A percentile compares a stretch with the other conserved stretches of the same genome.
Conservation (phyloP, 1,140 invertebrate species). For the Musca domestica region DNA sequence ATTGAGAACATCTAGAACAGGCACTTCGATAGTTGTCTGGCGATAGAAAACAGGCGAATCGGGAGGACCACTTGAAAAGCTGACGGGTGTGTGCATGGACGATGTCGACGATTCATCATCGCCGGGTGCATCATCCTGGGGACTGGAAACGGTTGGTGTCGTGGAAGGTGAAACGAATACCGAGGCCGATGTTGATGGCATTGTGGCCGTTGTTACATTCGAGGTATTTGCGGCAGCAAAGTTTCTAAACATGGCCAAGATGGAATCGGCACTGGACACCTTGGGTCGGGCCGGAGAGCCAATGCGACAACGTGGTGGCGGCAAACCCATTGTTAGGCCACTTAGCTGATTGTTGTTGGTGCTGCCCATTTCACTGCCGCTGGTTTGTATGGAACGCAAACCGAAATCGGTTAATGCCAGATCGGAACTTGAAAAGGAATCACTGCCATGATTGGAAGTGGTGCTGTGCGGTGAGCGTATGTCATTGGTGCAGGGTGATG, state of each 20-base stretch:
- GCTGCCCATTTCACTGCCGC: constrained; percentile 23
- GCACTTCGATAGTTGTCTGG: constrained; percentile 61
- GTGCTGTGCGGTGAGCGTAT: constrained; percentile 62
- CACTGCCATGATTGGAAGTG: constrained; percentile 67
- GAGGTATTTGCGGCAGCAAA: constrained; percentile 57
- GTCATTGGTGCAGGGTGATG: constrained; percentile 56
- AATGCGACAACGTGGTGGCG: constrained; percentile 17
- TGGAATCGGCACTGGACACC: constrained; percentile 71
- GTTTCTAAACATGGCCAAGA: constrained; percentile 71
- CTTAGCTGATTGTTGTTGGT: constrained; percentile 11
- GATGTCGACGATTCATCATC: constrained; percentile 64
- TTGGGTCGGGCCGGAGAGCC: constrained; percentile 52
- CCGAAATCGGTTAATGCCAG: constrained; percentile 56
- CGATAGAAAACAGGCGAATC: constrained; percentile 59
- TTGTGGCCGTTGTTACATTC: constrained; percentile 34
- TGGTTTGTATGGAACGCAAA: constrained; percentile 28
- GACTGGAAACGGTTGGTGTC: constrained; percentile 66
- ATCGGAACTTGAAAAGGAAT: constrained; percentile 67
- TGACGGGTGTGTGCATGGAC: constrained; percentile 60
- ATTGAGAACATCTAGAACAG: constrained; percentile 65
- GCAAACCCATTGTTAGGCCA: constrained; percentile 10
- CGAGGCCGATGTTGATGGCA: constrained; percentile 52
- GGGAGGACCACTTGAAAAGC: constrained; percentile 57
- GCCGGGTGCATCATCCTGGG: constrained; percentile 65
- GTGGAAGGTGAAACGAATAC: constrained; percentile 62